phyloP scores from a whole-genome alignment of 1,140 invertebrate genomes.

The Magallana angulata region DNA sequence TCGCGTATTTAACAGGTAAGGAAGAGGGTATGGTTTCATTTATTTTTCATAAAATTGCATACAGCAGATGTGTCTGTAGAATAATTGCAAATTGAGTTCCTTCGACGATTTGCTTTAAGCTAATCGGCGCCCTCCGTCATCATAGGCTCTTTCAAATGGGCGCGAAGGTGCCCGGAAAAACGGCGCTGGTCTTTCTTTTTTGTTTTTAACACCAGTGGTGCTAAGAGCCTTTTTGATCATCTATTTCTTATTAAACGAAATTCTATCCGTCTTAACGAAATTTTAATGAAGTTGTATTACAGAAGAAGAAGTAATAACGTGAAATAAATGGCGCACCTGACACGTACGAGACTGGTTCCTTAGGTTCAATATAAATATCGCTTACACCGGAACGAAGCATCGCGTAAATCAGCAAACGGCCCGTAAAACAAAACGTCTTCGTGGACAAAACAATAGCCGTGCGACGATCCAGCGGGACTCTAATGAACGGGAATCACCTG shows the following conservation, averaged over 20 bases:
- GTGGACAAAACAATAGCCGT: constrained; percentile 24
- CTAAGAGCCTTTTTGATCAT: constrained; percentile 36
- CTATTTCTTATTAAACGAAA: constrained; percentile 35
- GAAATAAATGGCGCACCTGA: constrained; percentile 28
- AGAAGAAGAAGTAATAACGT: constrained; percentile 32
- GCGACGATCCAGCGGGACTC: neutral
- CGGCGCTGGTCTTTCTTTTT: constrained; percentile 11
- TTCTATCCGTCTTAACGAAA: constrained; percentile 34
- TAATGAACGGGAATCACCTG: constrained; percentile 30
- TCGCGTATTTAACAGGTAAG: constrained; percentile 27
- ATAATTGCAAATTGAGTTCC: constrained; percentile 36
- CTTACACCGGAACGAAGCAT: neutral
- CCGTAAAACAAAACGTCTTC: constrained; percentile 20
- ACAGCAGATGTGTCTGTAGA: constrained; percentile 26
- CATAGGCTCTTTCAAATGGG: constrained; percentile 17
- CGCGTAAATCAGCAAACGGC: constrained; percentile 22
- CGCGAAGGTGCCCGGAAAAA: constrained; percentile 11
- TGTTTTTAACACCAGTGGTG: constrained; percentile 27
- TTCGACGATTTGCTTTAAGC: constrained; percentile 30
- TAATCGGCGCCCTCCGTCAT: constrained; percentile 29
- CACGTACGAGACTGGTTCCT: constrained; percentile 7
- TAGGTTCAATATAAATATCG: constrained; percentile 34
- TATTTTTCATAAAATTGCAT: constrained; percentile 19
- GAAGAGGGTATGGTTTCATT: constrained; percentile 27
- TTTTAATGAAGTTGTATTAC: constrained; percentile 32